Percentiles rank a stretch among this genome's conserved stretches.
Conservation (phyloP, 2,888 invertebrate genomes). For the Agriopis aurantiaria region DNA sequence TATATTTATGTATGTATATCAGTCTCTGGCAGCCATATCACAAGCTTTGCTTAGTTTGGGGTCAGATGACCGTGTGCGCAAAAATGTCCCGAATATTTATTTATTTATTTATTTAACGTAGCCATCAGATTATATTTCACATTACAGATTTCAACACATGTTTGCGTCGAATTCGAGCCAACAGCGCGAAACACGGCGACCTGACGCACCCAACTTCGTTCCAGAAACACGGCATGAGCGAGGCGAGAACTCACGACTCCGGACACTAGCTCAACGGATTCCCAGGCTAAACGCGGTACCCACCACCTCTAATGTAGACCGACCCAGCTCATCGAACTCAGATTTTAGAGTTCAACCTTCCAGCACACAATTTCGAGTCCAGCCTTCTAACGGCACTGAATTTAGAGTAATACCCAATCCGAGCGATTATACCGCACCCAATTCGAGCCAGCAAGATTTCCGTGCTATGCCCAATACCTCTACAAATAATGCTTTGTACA, state of each 20-base stretch:
- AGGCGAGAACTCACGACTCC: constrained; percentile 66
- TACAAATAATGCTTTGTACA: constrained; percentile 1
- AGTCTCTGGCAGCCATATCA: too few species aligned
- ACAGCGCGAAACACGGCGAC: constrained; percentile 41
- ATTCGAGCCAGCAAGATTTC: constrained; percentile 39
- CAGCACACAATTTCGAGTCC: background rate
- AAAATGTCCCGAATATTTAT: too few species aligned
- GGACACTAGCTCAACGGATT: constrained; percentile 70
- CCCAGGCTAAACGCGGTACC: constrained; percentile 67
- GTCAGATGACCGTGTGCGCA: too few species aligned
- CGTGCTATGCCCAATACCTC: constrained; percentile 22
- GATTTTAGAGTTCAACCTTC: background rate
- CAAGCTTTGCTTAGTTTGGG: too few species aligned
- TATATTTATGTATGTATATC: too few species aligned
- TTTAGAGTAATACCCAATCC: background rate
- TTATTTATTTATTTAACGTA: too few species aligned
- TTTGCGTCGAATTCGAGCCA: constrained; percentile 58
- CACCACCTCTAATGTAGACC: constrained; percentile 43
- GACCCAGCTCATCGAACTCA: background rate
- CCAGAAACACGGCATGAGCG: constrained; percentile 62
- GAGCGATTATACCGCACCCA: constrained; percentile 16
- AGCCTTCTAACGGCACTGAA: background rate
- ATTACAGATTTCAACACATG: constrained; percentile 72
- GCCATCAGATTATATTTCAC: background rate
- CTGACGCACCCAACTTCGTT: constrained; percentile 58